These are phyloP conservation scores for Theropithecus gelada DNA, from an alignment of 2,113 vertebrate genomes.

Conservation along the genomic window DNA sequence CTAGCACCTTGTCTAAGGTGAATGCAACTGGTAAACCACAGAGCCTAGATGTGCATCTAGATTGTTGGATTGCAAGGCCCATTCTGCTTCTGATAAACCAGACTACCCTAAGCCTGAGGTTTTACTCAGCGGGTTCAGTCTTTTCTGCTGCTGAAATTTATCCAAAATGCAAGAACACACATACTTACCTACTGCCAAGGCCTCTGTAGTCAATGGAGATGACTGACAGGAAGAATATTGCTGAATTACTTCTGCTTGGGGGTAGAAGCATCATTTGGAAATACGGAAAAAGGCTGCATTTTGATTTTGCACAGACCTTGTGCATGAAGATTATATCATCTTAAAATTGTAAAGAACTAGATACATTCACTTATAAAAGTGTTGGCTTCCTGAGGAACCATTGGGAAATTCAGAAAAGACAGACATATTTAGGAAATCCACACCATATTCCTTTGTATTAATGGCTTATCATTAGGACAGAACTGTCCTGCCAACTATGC, in stretches of 20 bases:
- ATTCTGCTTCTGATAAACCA: background rate
- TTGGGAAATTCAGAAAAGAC: constrained; percentile 17
- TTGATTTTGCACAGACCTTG: background rate
- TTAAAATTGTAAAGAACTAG: constrained; percentile 1
- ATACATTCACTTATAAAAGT: background rate
- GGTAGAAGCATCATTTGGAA: background rate
- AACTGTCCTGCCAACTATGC: background rate
- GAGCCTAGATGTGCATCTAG: background rate
- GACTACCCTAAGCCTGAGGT: background rate
- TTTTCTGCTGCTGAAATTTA: background rate
- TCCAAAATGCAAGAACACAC: background rate
- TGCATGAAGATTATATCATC: background rate
- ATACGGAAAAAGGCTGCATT: background rate
- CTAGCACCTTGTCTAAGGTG: background rate
- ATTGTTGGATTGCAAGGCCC: background rate
- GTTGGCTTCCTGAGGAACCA: background rate
- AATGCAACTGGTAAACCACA: background rate
- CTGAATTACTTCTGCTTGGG: background rate
- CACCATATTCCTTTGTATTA: background rate
- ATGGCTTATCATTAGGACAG: background rate
- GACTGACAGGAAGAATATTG: background rate
- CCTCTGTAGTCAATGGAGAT: background rate
- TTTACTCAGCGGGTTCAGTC: background rate
- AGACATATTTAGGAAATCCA: background rate
- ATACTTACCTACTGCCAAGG: background rate